Percentiles rank a stretch among this genome's conserved stretches.
Evolutionary conservation across 1,140 invertebrate genomes (phyloP).

Genomic region (Zaprionus davidi): DNA sequence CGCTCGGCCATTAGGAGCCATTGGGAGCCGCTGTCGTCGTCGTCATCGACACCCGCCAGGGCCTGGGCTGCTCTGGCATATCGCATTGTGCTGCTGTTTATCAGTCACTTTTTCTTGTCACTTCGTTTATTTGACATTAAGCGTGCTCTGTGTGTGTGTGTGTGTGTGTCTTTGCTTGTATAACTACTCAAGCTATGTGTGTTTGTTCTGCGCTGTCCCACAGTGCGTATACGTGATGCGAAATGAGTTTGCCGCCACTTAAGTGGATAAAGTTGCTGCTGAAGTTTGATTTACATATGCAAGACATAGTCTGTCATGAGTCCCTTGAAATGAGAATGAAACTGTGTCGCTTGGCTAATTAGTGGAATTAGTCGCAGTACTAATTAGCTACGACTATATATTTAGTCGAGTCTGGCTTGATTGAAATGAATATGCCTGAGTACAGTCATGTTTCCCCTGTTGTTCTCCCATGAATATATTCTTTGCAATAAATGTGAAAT

Average conservation of each 20-base stretch:
- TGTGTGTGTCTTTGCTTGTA: conserved; percentile 39
- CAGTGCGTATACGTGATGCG: conserved; percentile 66
- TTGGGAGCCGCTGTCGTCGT: conserved; percentile 7
- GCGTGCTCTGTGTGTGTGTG: conserved; percentile 18
- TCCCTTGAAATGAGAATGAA: not conserved
- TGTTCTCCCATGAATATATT: not conserved
- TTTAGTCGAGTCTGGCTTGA: not conserved
- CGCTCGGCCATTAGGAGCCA: conserved; percentile 24
- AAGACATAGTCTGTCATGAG: not conserved
- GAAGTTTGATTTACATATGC: conserved; percentile 5
- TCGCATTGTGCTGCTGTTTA: conserved; percentile 21
- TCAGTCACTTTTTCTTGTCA: conserved; percentile 28
- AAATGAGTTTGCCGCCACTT: conserved; percentile 40
- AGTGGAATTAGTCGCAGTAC: not conserved
- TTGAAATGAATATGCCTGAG: not conserved
- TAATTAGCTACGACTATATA: conserved; percentile 1
- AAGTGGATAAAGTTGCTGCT: conserved; percentile 28
- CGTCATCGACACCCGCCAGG: conserved; percentile 11
- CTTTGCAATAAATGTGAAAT: not conserved
- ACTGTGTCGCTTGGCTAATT: conserved; percentile 10
- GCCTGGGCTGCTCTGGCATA: not conserved
- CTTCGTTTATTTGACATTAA: conserved; percentile 20
- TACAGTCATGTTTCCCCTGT: not conserved
- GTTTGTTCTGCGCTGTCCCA: conserved; percentile 2
- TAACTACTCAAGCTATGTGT: conserved; percentile 1